Percentiles rank a stretch among this genome's conserved stretches.
Conservation (phyloP, 2,888 invertebrate genomes). For the Platerodrilus igneus region DNA sequence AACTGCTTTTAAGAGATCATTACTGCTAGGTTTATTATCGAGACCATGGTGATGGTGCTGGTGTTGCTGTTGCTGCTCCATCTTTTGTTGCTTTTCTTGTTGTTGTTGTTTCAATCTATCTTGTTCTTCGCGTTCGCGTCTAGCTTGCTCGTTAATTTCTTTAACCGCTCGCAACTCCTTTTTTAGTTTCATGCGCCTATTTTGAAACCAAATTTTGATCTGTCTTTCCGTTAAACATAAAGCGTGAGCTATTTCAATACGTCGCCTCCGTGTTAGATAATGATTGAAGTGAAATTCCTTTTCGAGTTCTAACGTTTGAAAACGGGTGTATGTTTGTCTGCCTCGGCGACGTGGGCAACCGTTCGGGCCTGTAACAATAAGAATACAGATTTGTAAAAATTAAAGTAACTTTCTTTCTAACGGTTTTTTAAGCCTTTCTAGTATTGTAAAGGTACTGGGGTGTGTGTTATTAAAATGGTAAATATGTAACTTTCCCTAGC, state of each 20-base stretch:
- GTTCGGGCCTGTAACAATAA: constrained; percentile 78
- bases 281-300: constrained; percentile 99
- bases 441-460: neutral
- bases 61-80: constrained; percentile 60
- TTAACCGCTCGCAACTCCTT: constrained; percentile 92
- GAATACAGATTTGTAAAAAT: constrained; percentile 2
- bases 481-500: neutral
- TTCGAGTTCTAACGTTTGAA: constrained; percentile 96
- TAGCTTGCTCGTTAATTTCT: constrained; percentile 91
- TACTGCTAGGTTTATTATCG: constrained; percentile 64
- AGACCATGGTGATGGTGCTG: constrained; percentile 70
- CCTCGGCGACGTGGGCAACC: constrained; percentile 92
- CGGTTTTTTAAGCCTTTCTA: constrained; percentile 1
- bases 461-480: too few relatives aligned
- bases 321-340: constrained; percentile 95
- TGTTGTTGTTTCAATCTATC: constrained; percentile 88
- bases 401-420: constrained; percentile 17
- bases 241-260: constrained; percentile 96
- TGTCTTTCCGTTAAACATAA: constrained; percentile 94
- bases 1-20: constrained; percentile 71
- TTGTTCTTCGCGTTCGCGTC: constrained; percentile 85
- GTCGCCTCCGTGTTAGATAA: constrained; percentile 90
- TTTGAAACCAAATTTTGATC: constrained; percentile 97
- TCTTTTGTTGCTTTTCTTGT: constrained; percentile 78
- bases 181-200: constrained; percentile 94